Evolutionary conservation across 2,797 vertebrate genomes (phyloP), one percentile per base, ranked within the genome.

Genomic region (Toxotes lorentzi): DNA sequence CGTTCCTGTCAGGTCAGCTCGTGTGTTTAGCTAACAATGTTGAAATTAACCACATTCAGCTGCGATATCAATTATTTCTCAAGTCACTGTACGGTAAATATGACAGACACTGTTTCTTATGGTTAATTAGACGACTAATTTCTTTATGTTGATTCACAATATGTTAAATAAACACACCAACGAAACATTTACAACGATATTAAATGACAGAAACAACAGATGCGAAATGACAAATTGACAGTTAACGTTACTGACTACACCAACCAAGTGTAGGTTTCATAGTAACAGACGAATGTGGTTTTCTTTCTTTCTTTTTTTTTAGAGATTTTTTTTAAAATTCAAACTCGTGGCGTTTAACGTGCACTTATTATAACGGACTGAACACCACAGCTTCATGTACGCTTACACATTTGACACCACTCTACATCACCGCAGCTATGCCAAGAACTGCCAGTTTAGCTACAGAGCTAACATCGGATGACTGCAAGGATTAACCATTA

Each of bases 391-490:
- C 5, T 45, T 6, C 1, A 43, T 24, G 38, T 4, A 50, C 1
- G 10, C 9, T 43, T 4, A 12, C 19, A 62, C 76, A 66, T 54
- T 72, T 83, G 76, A 79, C 58, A 70, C 54, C 68, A 35, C 47
- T 83, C 56, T 57, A 2, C 73, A 84, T 63, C 75, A 24, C 66
- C 47, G 76, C 72, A 86, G 87, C 77, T 81, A 51, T 34, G 24
- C 5, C 66, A 40, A 67, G 40, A 50, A 54, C 27, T 43, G 53
- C 24, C 84, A 79, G 43, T 67, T 59, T 70, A 85, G 91, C 89
- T 54, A 1, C 14, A 32, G 8, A 79, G 90, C 90, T 93, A 92
- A 82, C 82, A 78, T 54, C 79, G 79, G 65, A 11, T 38, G 56
- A 11, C 53, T 69, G 34, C 1, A 7, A 68, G 72, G 79, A 81